Conservation (phyloP, 2,113 vertebrate genomes). For the Charina bottae region DNA sequence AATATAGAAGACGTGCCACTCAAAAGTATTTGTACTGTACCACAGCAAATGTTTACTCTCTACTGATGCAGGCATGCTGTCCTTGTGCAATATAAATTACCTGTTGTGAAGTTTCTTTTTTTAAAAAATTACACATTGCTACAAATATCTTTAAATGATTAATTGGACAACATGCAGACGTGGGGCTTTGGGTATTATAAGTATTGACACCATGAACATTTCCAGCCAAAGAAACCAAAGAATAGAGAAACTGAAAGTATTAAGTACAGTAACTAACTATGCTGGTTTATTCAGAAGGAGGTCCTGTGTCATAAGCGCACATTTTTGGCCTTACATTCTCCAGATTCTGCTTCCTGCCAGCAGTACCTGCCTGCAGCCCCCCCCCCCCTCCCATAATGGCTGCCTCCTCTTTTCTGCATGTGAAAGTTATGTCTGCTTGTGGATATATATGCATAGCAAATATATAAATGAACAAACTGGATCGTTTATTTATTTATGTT, state of each 20-base stretch:
- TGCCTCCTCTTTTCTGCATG: not conserved
- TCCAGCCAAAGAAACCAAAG: not conserved
- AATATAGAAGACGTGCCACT: conserved; percentile 49
- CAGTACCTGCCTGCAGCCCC: not conserved
- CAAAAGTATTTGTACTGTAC: conserved; percentile 47
- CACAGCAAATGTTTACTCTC: conserved; percentile 46
- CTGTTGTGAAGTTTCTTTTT: conserved; percentile 24
- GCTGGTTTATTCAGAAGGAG: not conserved
- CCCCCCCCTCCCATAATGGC: no score
- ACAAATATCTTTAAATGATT: conserved; percentile 28
- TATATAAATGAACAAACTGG: not conserved
- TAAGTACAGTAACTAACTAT: not conserved
- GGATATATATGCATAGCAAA: not conserved
- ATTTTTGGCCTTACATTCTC: not conserved
- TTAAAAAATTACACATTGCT: not conserved
- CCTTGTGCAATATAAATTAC: conserved; percentile 20
- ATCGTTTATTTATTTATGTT: not conserved
- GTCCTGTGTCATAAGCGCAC: not conserved
- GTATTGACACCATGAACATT: not conserved
- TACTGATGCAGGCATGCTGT: conserved; percentile 34
- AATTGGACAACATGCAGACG: not conserved
- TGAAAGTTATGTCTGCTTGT: not conserved
- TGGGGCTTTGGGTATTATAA: not conserved
- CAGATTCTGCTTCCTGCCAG: not conserved
- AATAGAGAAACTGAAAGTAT: not conserved